Evolutionary conservation across 2,113 vertebrate genomes (phyloP), one percentile per base, ranked within the genome.

Genomic region (Crypturellus undulatus): DNA sequence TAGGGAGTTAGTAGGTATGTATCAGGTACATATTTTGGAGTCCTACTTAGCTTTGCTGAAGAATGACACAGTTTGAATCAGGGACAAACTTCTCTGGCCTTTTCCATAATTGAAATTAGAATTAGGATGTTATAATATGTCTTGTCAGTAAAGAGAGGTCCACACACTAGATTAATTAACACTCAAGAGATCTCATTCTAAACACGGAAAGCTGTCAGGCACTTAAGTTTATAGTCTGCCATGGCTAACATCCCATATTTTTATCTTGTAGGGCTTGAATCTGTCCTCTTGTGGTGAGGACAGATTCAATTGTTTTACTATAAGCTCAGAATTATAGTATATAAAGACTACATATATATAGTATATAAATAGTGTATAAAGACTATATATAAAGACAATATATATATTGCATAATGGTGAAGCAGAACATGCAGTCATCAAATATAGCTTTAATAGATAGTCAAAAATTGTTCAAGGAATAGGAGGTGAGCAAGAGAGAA

Each of bases 61-160:
- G 71, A 90, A 64, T 93, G 87, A 82, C 93, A 87, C 16, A 77
- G 63, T 95, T 89, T 91, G 54, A 89, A 94, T 87, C 68, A 84
- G 71, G 81, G 90, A 83, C 63, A 87, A 79, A 20, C 25, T 79
- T 60, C 38, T 94, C 65, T 79, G 32, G 65, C 47, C 78, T 89
- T 85, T 83, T 93, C 79, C 40, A 25, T 6, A 82, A 47, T 54
- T 85, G 79, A 93, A 84, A 87, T 85, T 87, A 94, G 85, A 90
- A 73, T 25, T 21, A 24, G 30, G 38, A 82, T 63, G 63, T 88
- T 77, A 73, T 54, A 47, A 34, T 47, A 42, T 17, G 60, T 58
- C 67, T 72, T 77, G 4, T 13, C 79, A 59, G 58, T 42, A 84
- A 70, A 94, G 34, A 54, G 40, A 84, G 22, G 34, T 72, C 26